phyloP scores from a whole-genome alignment of 2,113 vertebrate genomes.

The Apodemus sylvaticus region DNA sequence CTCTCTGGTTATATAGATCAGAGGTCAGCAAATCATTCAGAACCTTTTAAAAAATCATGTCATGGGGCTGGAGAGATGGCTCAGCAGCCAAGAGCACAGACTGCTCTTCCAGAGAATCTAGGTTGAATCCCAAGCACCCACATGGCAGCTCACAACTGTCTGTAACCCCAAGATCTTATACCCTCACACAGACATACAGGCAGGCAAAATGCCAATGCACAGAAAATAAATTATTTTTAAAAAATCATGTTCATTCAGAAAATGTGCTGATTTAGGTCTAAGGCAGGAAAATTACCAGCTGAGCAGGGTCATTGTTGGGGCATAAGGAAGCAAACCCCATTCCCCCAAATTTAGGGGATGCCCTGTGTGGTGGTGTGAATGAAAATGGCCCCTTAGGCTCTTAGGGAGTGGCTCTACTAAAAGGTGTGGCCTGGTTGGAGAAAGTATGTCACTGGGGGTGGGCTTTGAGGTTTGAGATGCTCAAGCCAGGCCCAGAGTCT shows the following conservation, averaged over 20 bases:
- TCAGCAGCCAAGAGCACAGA: too few relatives aligned
- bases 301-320: not conserved
- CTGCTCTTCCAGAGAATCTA: too few relatives aligned
- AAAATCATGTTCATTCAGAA: not conserved
- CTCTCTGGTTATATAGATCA: not conserved
- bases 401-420: not conserved
- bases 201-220: too few relatives aligned
- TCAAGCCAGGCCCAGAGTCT: not conserved
- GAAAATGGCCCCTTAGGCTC: not conserved
- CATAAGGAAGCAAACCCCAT: conserved; percentile 17
- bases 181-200: too few relatives aligned
- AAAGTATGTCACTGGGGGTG: not conserved
- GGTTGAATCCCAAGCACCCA: too few relatives aligned
- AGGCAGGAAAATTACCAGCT: not conserved
- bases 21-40: not conserved
- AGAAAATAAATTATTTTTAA: not conserved
- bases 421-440: not conserved
- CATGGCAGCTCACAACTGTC: too few relatives aligned
- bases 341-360: not conserved
- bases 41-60: not conserved
- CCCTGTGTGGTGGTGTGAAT: not conserved
- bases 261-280: not conserved
- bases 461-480: not conserved
- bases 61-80: not conserved
- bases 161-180: too few relatives aligned